Conservation (phyloP, 2,888 invertebrate genomes). For the Graphium colonna region DNA sequence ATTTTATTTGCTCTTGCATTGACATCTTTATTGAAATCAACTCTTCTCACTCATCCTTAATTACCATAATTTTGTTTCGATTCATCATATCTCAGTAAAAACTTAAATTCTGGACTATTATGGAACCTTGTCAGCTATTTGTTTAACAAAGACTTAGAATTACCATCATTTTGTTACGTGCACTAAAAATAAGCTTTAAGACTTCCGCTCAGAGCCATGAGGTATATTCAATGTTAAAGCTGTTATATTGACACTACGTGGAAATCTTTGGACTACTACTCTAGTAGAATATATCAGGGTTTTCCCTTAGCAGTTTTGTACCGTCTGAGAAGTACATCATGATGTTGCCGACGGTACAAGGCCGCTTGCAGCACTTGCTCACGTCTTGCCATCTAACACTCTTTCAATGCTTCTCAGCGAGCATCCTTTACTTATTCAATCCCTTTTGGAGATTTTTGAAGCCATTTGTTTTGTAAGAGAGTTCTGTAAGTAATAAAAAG, state of each 20-base stretch:
- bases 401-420: constrained; percentile 42
- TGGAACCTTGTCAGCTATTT: constrained; percentile 10
- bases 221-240: constrained; percentile 14
- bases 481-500: too few relatives aligned
- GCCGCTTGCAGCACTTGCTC: constrained; percentile 53
- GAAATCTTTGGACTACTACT: background rate
- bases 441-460: constrained; percentile 48
- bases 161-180: background rate
- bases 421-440: constrained; percentile 39
- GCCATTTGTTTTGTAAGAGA: constrained; percentile 57
- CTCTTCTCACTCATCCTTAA: background rate
- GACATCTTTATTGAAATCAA: background rate
- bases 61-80: constrained; percentile 8
- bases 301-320: constrained; percentile 49
- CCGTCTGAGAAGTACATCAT: constrained; percentile 61
- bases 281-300: constrained; percentile 53
- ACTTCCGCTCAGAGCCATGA: constrained; percentile 10
- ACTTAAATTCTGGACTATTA: constrained; percentile 19
- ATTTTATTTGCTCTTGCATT: background rate
- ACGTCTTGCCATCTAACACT: constrained; percentile 60
- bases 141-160: too few relatives aligned
- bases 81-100: constrained; percentile 23
- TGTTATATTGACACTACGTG: constrained; percentile 1
- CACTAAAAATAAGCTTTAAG: background rate
- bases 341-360: constrained; percentile 59